Conservation (phyloP, 1,140 invertebrate genomes). For the Steinernema feltiae region DNA sequence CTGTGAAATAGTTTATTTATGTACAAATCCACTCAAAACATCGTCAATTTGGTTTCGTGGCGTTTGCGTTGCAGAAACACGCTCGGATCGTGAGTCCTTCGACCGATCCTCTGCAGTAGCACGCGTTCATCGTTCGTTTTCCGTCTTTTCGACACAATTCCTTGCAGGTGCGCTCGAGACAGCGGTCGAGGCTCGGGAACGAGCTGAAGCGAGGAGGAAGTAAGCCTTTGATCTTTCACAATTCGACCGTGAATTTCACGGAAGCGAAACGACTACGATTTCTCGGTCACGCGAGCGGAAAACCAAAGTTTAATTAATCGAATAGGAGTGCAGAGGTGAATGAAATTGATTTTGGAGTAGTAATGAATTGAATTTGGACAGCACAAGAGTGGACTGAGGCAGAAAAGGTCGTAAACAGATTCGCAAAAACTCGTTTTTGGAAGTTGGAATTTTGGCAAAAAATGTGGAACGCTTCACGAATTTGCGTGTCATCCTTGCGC, state of each 20-base stretch:
- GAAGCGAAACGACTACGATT: too few relatives aligned
- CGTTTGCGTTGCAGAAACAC: neutral
- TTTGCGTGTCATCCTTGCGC: constrained; percentile 87
- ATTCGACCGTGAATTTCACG: too few relatives aligned
- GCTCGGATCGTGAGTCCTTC: neutral
- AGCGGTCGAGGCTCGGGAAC: neutral
- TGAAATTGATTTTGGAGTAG: too few relatives aligned
- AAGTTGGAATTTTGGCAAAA: too few relatives aligned
- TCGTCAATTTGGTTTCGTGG: neutral
- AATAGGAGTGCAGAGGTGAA: too few relatives aligned
- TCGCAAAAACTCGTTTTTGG: too few relatives aligned
- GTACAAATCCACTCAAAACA: constrained; percentile 2
- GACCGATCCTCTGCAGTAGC: neutral
- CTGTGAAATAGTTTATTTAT: neutral
- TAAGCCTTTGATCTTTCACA: too few relatives aligned
- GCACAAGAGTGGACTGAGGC: too few relatives aligned
- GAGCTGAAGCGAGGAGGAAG: too few relatives aligned
- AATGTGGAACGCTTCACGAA: constrained; percentile 74
- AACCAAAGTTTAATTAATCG: too few relatives aligned
- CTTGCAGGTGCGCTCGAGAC: neutral
- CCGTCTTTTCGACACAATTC: neutral
- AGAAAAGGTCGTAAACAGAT: too few relatives aligned
- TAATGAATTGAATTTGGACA: too few relatives aligned
- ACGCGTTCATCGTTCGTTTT: neutral
- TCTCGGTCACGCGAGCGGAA: neutral